Conservation (phyloP, 2,888 invertebrate genomes). For the Oscheius sp. region DNA sequence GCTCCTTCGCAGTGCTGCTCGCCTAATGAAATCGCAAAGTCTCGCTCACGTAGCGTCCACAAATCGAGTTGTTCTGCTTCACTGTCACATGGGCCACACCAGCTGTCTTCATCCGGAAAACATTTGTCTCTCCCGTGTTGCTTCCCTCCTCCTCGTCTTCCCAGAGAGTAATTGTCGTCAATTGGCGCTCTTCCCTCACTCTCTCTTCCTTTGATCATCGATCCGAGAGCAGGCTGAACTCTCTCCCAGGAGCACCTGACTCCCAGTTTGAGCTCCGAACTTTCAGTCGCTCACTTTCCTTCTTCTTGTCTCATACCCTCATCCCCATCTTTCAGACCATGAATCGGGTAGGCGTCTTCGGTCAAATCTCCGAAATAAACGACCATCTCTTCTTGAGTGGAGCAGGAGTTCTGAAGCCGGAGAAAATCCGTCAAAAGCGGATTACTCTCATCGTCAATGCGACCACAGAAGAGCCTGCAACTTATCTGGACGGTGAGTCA, state of each 20-base stretch:
- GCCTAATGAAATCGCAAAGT: slow-evolving; percentile 14
- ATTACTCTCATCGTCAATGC: slow-evolving; percentile 86
- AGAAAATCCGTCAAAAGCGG: slow-evolving; percentile 79
- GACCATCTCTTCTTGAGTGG: slow-evolving; percentile 84
- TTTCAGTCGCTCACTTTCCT: neutral
- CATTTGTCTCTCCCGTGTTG: slow-evolving; percentile 13
- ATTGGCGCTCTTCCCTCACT: slow-evolving; percentile 18
- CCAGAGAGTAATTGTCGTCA: slow-evolving; percentile 19
- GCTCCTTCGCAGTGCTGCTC: neutral
- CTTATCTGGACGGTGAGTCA: slow-evolving; percentile 73
- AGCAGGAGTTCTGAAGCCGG: slow-evolving; percentile 82
- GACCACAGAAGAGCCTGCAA: slow-evolving; percentile 84
- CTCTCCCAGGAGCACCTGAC: slow-evolving; percentile 10
- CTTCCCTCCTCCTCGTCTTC: neutral
- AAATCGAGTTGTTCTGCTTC: slow-evolving; percentile 31
- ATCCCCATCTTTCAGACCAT: slow-evolving; percentile 25
- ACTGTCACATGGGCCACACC: slow-evolving; percentile 18
- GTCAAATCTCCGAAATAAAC: slow-evolving; percentile 80
- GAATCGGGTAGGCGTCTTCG: slow-evolving; percentile 66
- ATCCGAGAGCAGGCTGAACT: neutral
- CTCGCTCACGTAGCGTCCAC: slow-evolving; percentile 4
- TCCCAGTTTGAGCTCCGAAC: neutral
- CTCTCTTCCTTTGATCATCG: neutral
- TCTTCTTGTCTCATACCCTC: neutral
- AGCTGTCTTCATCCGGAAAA: slow-evolving; percentile 21